Base-by-base conservation (phyloP, 2,888 invertebrate species). In the Macrosoma leucophasiata region DNA sequence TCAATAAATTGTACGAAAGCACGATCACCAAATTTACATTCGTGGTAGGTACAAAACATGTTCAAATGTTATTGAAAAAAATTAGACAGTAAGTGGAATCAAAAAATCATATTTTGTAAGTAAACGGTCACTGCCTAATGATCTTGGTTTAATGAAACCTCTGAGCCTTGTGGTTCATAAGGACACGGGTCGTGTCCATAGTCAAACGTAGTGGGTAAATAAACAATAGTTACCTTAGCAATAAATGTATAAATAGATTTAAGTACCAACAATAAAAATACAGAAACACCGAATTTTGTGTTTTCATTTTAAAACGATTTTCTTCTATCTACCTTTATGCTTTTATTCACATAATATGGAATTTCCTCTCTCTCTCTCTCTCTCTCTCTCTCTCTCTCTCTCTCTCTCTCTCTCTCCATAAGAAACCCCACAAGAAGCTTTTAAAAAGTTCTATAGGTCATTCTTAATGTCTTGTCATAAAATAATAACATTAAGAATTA, bases 141-240 rank as follows among this genome's bases (percentile, higher is more conserved):
- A 71, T 74, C 60, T 65, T 54, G 29, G 36, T 29, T 36, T 41
- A 45, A 47, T 45, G 40, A 44, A 60, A 60, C 54, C 64, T 63
- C 62, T 47, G 66, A 57, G 56, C 65, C 43, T 27, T 19, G 34
- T 50, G 48, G 64, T 58, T 63, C 54, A 50, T 11, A 23, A 57
- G 65, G 70, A 70, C 68, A 49, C 48, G 23, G 20, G 28, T 22
- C 32, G 54, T 56, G 75, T 73, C 75, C 74, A 72, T 77, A 77
- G 77, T 77, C 77, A 77, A 74, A 69, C 62, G 53, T 75, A 74
- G 72, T 63, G 55, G 57, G 53, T 70, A 70, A 65, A 62, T 68
- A 48, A 46, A 52, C 58, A 58, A 57, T 61, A 76, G 76, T 76
- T 77, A 77, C 76, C 75, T 59, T 76, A 71, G 64, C 39, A 46